Evolutionary conservation across 2,113 vertebrate species (phyloP), one percentile per base, ranked within the genome.

Genomic region (Heloderma charlesbogerti): DNA sequence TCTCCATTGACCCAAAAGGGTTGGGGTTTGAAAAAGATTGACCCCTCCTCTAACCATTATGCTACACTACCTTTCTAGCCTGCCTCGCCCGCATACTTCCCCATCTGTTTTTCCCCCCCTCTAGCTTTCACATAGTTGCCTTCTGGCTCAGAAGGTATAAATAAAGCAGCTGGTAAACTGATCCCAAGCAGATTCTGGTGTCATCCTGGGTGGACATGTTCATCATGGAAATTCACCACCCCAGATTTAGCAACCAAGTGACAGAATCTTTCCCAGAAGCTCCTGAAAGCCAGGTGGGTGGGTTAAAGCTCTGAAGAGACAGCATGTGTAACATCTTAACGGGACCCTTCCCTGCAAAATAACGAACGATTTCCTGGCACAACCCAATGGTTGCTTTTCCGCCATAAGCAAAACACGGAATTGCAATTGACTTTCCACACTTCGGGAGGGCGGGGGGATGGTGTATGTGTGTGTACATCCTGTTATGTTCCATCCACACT

Each of bases 181-280:
- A 92, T 88, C 91, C 83, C 60, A 69, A 48, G 67, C 60, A 18
- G 74, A 86, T 79, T 20, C 83, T n/a, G 34, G 71, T 54, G 1
- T 85, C 25, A 45, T 10, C 34, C 57, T 5, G 89, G 37, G 43
- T 40, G 72, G 71, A 43, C 6, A 9, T 75, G 20, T 22, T n/a
- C 31, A 45, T 79, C 83, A 79, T 83, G 84, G 85, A 83, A 83
- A 91, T n/a, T 88, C 40, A 51, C 27, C 48, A n/a, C 82, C 90
- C 82, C 91, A 92, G 40, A 89, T 92, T 92, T 92, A 92, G 91
- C 87, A 57, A 57, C 45, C 3, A 10, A 66, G 74, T 20, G n/a
- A 71, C 66, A 57, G 25, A 71, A 22, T 31, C 67, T 60, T 54
- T 3, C 67, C 15, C 25, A 69, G 66, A 48, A 45, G 34, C 48